These are phyloP conservation scores for Cordilura impudica DNA, from an alignment of 2,888 invertebrate genomes.

Conservation along the genomic window DNA sequence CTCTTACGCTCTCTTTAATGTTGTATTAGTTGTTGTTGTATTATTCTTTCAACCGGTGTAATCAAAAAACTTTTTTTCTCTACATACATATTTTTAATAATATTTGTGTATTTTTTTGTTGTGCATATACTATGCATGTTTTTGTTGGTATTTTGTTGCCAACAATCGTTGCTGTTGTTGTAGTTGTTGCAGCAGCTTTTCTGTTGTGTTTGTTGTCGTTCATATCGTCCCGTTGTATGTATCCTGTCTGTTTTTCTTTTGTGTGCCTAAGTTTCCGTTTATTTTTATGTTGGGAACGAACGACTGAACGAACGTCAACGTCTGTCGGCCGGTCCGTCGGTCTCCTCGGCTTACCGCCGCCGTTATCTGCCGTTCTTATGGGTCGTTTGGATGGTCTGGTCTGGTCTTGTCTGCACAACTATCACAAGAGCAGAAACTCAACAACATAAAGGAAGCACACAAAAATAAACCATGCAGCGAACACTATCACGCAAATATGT, in stretches of 20 bases:
- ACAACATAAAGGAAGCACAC: constrained; percentile 44
- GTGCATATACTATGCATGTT: constrained; percentile 6
- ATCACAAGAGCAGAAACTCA: constrained; percentile 44
- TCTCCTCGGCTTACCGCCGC: constrained; percentile 35
- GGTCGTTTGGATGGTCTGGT: constrained; percentile 13
- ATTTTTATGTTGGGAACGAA: constrained; percentile 30
- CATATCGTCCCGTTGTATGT: constrained; percentile 35
- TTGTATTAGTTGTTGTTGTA: constrained; percentile 21
- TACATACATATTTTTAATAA: constrained; percentile 38
- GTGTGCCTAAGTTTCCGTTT: constrained; percentile 45
- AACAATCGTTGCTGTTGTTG: constrained; percentile 31
- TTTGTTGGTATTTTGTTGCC: constrained; percentile 30
- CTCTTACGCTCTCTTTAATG: no score
- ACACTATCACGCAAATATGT: constrained; percentile 62
- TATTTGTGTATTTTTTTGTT: constrained; percentile 55
- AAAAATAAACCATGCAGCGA: constrained; percentile 55
- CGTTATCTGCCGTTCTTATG: constrained; percentile 23
- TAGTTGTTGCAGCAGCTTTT: constrained; percentile 5
- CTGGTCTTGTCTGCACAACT: constrained; percentile 40
- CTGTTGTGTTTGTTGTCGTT: constrained; percentile 29
- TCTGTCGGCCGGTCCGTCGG: constrained; percentile 14
- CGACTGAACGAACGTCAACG: constrained; percentile 6
- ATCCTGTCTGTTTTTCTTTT: constrained; percentile 43
- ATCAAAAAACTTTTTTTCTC: constrained; percentile 36
- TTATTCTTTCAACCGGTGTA: constrained; percentile 47